phyloP scores from a whole-genome alignment of 2,888 invertebrate species.

The Hipparchia semele region DNA sequence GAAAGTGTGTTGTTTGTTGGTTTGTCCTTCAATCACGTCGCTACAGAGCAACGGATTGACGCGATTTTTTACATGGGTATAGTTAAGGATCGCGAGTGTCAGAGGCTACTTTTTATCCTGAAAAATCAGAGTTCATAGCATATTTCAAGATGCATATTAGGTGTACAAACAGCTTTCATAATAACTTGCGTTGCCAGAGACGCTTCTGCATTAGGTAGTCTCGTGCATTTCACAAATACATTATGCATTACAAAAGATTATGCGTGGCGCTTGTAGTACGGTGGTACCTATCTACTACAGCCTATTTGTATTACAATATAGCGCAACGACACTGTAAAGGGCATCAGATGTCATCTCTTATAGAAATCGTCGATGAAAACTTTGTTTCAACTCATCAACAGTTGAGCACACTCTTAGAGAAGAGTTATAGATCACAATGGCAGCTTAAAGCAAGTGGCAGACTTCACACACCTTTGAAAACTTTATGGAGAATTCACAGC shows the following conservation, averaged over 20 bases:
- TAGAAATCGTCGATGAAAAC: neutral
- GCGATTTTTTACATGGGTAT: no score
- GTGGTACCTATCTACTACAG: conserved; percentile 1
- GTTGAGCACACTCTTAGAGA: no score
- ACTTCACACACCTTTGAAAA: no score
- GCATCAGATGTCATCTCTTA: conserved; percentile 17
- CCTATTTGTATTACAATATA: conserved; percentile 22
- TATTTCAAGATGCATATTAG: neutral
- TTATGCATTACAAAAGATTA: conserved; percentile 20
- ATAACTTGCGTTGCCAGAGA: neutral
- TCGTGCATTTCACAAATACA: conserved; percentile 15
- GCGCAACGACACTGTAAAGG: conserved; percentile 14
- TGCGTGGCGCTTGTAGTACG: neutral
- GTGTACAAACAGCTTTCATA: conserved; percentile 11
- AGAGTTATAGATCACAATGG: no score
- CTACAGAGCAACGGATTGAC: no score
- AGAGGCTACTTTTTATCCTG: no score
- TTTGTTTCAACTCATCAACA: neutral
- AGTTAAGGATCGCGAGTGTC: no score
- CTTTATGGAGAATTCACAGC: no score
- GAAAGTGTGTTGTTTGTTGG: no score
- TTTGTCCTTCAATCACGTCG: no score
- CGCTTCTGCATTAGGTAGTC: neutral
- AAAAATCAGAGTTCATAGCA: neutral
- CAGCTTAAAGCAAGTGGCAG: no score